These are phyloP conservation scores for Tipula helvola DNA, from an alignment of 2,888 invertebrate species.

Conservation along the genomic window DNA sequence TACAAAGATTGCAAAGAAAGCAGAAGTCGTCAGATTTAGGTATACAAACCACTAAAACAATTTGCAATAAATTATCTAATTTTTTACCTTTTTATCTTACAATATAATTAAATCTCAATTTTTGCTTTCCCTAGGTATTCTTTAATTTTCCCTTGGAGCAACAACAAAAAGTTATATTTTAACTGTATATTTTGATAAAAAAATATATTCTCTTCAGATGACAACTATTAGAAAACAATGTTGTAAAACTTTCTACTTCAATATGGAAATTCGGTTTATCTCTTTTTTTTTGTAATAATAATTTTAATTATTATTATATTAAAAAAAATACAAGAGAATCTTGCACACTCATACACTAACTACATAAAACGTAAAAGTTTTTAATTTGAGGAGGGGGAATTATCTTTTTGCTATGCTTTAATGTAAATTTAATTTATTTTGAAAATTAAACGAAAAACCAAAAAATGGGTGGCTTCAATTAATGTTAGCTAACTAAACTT, in stretches of 20 bases:
- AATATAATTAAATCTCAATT: not conserved
- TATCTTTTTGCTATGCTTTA: not conserved
- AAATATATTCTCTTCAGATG: not conserved
- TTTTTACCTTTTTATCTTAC: not conserved
- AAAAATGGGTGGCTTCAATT: too few species aligned
- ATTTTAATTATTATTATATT: not conserved
- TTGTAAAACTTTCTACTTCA: not conserved
- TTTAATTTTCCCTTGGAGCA: not conserved
- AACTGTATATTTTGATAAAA: not conserved
- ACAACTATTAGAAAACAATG: not conserved
- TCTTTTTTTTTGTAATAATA: not conserved
- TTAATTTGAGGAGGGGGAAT: too few species aligned
- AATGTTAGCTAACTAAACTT: too few species aligned
- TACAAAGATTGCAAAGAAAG: not conserved
- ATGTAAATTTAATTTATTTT: not conserved
- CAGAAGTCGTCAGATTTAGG: not conserved
- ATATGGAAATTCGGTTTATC: not conserved
- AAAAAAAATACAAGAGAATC: not conserved
- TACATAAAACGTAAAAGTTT: too few species aligned
- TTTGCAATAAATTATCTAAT: not conserved
- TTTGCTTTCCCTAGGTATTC: not conserved
- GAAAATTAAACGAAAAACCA: too few species aligned
- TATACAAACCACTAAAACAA: not conserved
- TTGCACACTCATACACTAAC: not conserved
- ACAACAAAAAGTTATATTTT: not conserved